A percentile compares a stretch with the other conserved stretches of the same genome.
Conservation (phyloP, 2,888 invertebrate species). For the Cybosia mesomella region DNA sequence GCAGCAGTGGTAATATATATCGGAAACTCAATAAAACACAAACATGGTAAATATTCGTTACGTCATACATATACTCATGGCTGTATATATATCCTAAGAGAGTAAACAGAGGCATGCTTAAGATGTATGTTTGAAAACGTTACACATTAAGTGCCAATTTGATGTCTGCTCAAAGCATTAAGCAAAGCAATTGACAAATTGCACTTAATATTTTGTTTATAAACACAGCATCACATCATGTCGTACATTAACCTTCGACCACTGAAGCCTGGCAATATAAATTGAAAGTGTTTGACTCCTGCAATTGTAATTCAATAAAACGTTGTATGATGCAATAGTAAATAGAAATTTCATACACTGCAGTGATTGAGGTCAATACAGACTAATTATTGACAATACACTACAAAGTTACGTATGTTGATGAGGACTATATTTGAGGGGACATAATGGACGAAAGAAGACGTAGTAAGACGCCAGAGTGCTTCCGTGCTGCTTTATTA, state of each 20-base stretch:
- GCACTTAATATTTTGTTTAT: neutral
- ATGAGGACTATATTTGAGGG: constrained; percentile 33
- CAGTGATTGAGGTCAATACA: constrained; percentile 70
- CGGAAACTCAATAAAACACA: too few species aligned
- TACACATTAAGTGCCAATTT: neutral
- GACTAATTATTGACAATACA: constrained; percentile 56
- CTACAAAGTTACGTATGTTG: constrained; percentile 34
- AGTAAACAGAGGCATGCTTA: too few species aligned
- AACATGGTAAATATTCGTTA: too few species aligned
- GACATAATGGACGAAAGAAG: constrained; percentile 24
- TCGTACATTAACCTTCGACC: neutral
- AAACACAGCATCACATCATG: neutral
- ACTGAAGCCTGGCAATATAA: neutral
- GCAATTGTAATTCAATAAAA: constrained; percentile 9
- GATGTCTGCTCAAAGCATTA: neutral
- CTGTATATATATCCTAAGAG: too few species aligned
- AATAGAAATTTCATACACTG: constrained; percentile 69
- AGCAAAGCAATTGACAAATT: neutral
- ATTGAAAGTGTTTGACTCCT: constrained; percentile 8
- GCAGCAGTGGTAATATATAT: too few species aligned
- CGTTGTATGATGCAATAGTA: constrained; percentile 75
- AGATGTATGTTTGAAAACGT: too few species aligned
- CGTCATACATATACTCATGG: too few species aligned
- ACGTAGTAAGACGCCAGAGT: constrained; percentile 31
- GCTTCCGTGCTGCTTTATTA: constrained; percentile 35